A percentile compares a stretch with the other conserved stretches of the same genome.
Conservation (phyloP, 2,888 invertebrate species). For the Phyto melanocephala region DNA sequence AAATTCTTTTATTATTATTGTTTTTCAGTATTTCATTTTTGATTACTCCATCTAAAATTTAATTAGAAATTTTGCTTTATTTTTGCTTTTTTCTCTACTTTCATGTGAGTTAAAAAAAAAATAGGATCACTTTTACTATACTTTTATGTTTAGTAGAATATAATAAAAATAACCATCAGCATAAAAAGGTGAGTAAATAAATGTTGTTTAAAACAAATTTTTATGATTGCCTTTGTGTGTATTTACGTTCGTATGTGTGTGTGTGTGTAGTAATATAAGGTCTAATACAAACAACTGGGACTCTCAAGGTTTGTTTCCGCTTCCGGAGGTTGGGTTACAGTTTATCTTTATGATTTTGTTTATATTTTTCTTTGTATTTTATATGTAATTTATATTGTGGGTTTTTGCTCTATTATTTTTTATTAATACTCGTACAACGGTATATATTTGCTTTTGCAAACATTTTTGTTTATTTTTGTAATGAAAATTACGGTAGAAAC, state of each 20-base stretch:
- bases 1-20: too few relatives aligned
- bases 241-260: not conserved
- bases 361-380: not conserved
- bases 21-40: too few relatives aligned
- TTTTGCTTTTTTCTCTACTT: too few relatives aligned
- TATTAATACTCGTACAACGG: not conserved
- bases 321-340: not conserved
- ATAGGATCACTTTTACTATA: too few relatives aligned
- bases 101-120: too few relatives aligned
- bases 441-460: not conserved
- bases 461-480: not conserved
- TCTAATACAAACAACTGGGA: not conserved
- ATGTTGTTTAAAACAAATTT: not conserved
- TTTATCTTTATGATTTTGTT: not conserved
- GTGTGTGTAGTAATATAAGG: not conserved
- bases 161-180: not conserved
- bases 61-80: too few relatives aligned
- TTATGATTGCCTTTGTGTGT: not conserved
- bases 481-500: not conserved
- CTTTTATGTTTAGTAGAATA: not conserved
- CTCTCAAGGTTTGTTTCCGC: not conserved
- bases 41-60: too few relatives aligned
- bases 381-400: not conserved
- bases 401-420: not conserved
- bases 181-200: not conserved